These are phyloP conservation scores for Trissonchulus sp. DNA, from an alignment of 2,888 invertebrate genomes.

Conservation along the genomic window DNA sequence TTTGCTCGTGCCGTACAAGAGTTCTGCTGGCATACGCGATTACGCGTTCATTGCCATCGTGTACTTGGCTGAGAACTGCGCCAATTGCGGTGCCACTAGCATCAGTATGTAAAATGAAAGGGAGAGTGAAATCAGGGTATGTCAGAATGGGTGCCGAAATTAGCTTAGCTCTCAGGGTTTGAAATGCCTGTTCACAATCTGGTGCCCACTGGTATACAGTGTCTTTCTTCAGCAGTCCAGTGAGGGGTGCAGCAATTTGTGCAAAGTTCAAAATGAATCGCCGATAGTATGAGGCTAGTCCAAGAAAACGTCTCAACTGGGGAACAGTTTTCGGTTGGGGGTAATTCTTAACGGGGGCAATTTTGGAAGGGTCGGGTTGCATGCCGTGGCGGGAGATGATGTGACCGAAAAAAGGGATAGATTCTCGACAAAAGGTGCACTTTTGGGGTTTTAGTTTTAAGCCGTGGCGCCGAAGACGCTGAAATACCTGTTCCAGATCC, in stretches of 20 bases:
- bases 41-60: neutral
- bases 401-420: neutral
- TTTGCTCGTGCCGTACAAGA: neutral
- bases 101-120: conserved; percentile 9
- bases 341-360: neutral
- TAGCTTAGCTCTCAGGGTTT: no score
- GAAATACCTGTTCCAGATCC: no score
- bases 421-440: neutral
- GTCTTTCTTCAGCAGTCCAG: no score
- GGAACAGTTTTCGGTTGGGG: conserved; percentile 5
- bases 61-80: neutral
- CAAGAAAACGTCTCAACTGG: no score
- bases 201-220: no score
- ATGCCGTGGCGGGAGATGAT: no score
- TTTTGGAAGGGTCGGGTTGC: no score
- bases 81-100: neutral
- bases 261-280: no score
- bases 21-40: conserved; percentile 16
- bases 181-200: no score
- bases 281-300: no score
- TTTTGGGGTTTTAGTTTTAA: conserved; percentile 15
- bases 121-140: conserved; percentile 27
- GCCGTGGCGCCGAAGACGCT: no score
- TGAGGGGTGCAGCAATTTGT: no score
- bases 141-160: conserved; percentile 12